A percentile compares a stretch with the other conserved stretches of the same genome.
phyloP scores from a whole-genome alignment of 2,797 vertebrate species.

The Cossypha polioptera region DNA sequence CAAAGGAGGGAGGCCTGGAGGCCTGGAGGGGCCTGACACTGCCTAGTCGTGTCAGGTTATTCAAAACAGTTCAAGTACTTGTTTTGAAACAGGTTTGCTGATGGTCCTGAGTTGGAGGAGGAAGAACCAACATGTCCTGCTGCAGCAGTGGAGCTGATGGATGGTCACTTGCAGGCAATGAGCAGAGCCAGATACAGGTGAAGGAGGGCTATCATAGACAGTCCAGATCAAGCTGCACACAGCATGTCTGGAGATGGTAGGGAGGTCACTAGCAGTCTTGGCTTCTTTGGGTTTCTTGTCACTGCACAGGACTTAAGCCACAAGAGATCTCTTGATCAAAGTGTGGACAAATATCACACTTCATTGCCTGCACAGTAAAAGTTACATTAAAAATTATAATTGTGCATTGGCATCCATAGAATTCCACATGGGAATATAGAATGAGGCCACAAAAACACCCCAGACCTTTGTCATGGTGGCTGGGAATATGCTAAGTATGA shows the following conservation, averaged over 20 bases:
- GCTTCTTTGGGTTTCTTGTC: neutral
- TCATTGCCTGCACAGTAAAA: neutral
- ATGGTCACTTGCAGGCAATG: neutral
- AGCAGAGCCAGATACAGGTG: neutral
- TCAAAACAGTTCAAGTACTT: neutral
- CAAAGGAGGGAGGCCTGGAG: too few relatives aligned
- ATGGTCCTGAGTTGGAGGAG: neutral
- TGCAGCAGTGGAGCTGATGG: neutral
- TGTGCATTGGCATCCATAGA: neutral
- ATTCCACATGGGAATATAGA: neutral
- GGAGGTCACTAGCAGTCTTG: neutral
- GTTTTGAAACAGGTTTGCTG: neutral
- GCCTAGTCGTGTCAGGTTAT: neutral
- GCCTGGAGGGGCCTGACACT: neutral
- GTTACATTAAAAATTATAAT: neutral
- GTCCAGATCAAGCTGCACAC: neutral
- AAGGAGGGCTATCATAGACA: neutral
- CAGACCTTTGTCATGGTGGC: accelerated
- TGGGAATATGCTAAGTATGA: neutral
- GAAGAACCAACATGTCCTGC: neutral
- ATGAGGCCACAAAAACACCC: neutral
- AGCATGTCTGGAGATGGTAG: neutral
- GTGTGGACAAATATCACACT: neutral
- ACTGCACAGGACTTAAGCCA: neutral
- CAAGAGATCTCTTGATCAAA: neutral